A percentile compares a stretch with the other conserved stretches of the same genome.
Conservation (phyloP, 2,888 invertebrate genomes). For the Halocaridina rubra region DNA sequence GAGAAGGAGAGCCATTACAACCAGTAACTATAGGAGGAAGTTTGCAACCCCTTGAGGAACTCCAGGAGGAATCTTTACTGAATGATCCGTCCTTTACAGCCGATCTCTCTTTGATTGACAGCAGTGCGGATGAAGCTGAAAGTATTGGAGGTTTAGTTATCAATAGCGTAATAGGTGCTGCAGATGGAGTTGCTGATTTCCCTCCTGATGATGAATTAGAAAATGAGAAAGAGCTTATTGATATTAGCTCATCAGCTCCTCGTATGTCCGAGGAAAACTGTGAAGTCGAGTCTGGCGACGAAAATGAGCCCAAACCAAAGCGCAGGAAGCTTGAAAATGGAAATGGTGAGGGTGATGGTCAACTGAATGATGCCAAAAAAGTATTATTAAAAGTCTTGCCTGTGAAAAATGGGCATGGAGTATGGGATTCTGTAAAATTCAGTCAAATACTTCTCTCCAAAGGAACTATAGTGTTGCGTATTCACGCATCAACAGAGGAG, state of each 20-base stretch:
- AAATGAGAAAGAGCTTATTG: slow-evolving; percentile 34
- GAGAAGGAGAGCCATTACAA: slow-evolving; percentile 21
- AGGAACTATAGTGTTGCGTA: slow-evolving; percentile 39
- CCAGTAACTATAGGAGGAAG: slow-evolving; percentile 46
- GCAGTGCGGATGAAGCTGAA: slow-evolving; percentile 51
- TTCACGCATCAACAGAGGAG: slow-evolving; percentile 35
- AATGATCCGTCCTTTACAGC: slow-evolving; percentile 37
- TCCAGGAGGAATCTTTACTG: slow-evolving; percentile 33
- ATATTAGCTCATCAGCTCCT: slow-evolving; percentile 44
- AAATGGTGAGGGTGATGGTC: neutral
- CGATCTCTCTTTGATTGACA: slow-evolving; percentile 40
- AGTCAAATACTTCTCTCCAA: slow-evolving; percentile 27
- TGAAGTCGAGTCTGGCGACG: slow-evolving; percentile 14
- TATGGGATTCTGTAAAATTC: slow-evolving; percentile 53
- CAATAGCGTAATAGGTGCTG: slow-evolving; percentile 56
- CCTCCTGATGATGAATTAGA: slow-evolving; percentile 45
- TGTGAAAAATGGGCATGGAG: slow-evolving; percentile 48
- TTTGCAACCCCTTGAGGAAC: slow-evolving; percentile 32
- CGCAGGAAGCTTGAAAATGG: slow-evolving; percentile 36
- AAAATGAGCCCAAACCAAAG: slow-evolving; percentile 34
- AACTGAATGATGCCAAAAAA: neutral
- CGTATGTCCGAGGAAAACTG: neutral
- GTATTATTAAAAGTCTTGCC: slow-evolving; percentile 47
- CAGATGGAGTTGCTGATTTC: slow-evolving; percentile 47
- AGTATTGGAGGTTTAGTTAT: slow-evolving; percentile 57